These are phyloP conservation scores for Andricus curvator DNA, from an alignment of 2,888 invertebrate species.

Conservation along the genomic window DNA sequence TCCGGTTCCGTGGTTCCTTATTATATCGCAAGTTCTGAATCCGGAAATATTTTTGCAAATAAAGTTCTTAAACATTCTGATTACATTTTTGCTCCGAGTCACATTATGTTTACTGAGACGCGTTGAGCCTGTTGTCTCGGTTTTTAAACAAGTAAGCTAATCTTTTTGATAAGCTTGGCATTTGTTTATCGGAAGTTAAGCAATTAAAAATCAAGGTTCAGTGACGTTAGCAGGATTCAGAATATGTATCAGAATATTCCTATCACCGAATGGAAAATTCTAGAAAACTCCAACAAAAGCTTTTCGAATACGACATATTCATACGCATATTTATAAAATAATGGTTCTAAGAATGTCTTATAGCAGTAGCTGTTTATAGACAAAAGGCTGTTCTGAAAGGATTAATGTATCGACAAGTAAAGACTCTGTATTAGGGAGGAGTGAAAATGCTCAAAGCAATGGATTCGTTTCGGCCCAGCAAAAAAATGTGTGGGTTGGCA, in stretches of 20 bases:
- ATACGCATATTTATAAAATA: too few relatives aligned
- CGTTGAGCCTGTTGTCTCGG: not conserved
- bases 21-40: not conserved
- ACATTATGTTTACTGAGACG: not conserved
- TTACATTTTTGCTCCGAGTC: not conserved
- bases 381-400: too few relatives aligned
- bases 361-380: too few relatives aligned
- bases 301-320: not conserved
- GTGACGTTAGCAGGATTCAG: too few relatives aligned
- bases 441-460: too few relatives aligned
- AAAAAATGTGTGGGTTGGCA: too few relatives aligned
- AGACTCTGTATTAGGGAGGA: too few relatives aligned
- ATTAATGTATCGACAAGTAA: too few relatives aligned
- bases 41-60: not conserved
- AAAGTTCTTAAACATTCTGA: not conserved
- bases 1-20: not conserved
- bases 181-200: not conserved
- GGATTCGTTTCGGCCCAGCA: too few relatives aligned
- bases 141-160: not conserved
- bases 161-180: not conserved
- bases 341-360: too few relatives aligned
- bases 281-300: not conserved
- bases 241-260: not conserved
- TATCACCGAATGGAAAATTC: not conserved
- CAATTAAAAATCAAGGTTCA: not conserved